These are phyloP conservation scores for Lochmaea capreae DNA, from an alignment of 2,888 invertebrate genomes.

Conservation along the genomic window DNA sequence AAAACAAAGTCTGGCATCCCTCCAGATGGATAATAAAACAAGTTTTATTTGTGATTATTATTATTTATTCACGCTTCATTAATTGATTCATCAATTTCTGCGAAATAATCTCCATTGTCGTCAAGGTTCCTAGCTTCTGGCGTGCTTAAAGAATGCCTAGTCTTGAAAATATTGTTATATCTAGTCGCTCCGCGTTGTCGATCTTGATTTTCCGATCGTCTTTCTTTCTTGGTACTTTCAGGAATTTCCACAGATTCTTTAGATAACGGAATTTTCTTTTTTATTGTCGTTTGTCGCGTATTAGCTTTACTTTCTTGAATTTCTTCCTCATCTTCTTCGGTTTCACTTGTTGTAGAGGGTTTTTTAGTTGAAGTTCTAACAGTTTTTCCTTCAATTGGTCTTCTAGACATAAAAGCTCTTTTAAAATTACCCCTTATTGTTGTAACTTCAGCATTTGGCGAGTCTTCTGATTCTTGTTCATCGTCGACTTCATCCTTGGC, in stretches of 20 bases:
- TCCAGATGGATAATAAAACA: background rate
- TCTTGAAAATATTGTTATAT: conserved; percentile 19
- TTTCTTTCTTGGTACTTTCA: conserved; percentile 21
- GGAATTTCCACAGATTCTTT: conserved; percentile 20
- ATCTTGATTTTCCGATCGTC: conserved; percentile 16
- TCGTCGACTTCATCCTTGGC: conserved; percentile 43
- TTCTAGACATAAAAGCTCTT: conserved; percentile 83
- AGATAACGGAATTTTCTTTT: conserved; percentile 32
- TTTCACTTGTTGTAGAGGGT: conserved; percentile 4
- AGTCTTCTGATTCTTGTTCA: conserved; percentile 41
- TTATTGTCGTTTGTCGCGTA: conserved; percentile 26
- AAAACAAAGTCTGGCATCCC: background rate
- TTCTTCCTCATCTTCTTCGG: conserved; percentile 26
- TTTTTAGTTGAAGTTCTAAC: conserved; percentile 70
- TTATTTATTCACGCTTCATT: conserved; percentile 38
- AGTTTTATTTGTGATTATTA: conserved; percentile 10
- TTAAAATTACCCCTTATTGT: conserved; percentile 78
- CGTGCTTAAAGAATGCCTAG: conserved; percentile 29
- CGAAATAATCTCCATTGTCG: conserved; percentile 21
- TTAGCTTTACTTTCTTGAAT: conserved; percentile 37
- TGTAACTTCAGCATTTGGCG: conserved; percentile 9
- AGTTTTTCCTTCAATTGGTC: conserved; percentile 72
- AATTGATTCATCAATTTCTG: conserved; percentile 38
- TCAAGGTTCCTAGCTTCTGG: conserved; percentile 18
- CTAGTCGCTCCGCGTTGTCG: conserved; percentile 7